Conservation (phyloP, 2,797 vertebrate species). For the Rhinoraja longicauda region DNA sequence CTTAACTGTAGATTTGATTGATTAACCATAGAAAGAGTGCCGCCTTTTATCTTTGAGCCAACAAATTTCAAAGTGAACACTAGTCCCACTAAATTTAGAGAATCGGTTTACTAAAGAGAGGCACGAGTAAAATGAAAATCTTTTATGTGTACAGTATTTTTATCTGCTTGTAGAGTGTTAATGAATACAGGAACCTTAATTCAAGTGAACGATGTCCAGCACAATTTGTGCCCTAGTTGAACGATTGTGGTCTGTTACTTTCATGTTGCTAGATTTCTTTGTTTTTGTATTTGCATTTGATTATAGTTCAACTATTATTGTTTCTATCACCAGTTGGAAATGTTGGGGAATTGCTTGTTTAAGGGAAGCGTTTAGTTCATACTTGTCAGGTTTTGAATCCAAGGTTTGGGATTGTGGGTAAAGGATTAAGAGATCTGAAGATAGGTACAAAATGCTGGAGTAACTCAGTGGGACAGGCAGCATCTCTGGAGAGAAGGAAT, state of each 20-base stretch:
- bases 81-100: not conserved
- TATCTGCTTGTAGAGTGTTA: not conserved
- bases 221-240: not conserved
- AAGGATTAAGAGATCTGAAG: not conserved
- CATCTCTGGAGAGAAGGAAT: too few relatives aligned
- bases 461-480: too few relatives aligned
- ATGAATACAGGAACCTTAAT: not conserved
- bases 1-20: not conserved
- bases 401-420: not conserved
- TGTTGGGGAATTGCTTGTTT: not conserved
- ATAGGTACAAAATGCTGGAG: not conserved
- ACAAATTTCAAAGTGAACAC: not conserved
- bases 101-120: not conserved
- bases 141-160: not conserved
- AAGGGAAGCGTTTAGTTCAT: not conserved
- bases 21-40: not conserved
- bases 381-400: not conserved
- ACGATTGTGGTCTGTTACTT: not conserved
- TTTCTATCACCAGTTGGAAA: not conserved
- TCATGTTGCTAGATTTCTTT: not conserved
- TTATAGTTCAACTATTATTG: not conserved
- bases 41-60: not conserved
- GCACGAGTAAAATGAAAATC: not conserved
- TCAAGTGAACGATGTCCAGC: not conserved
- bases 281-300: not conserved